Evolutionary conservation across 2,888 invertebrate genomes (phyloP).

Genomic region (Exephanes ischioxanthus): DNA sequence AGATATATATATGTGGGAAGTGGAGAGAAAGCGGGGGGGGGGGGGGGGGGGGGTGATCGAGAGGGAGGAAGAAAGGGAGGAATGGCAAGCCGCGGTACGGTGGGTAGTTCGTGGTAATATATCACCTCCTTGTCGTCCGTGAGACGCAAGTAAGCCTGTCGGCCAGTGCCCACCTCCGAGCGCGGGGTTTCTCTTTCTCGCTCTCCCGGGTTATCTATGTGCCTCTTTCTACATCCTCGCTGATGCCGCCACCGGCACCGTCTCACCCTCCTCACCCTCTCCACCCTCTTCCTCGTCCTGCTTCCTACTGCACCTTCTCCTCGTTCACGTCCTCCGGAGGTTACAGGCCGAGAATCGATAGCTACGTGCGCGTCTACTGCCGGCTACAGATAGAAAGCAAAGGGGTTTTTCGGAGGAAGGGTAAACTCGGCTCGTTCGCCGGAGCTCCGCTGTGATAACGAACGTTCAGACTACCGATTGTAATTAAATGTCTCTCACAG

Average conservation of each 20-base stretch:
- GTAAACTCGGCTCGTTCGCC: constrained; percentile 35
- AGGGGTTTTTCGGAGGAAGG: constrained; percentile 15
- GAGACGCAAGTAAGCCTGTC: constrained; percentile 83
- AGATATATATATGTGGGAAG: constrained; percentile 3
- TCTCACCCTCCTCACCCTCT: constrained; percentile 19
- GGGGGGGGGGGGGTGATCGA: constrained; percentile 44
- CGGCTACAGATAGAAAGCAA: constrained; percentile 48
- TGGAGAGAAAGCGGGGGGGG: constrained; percentile 40
- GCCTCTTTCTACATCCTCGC: constrained; percentile 59
- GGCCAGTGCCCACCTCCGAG: constrained; percentile 77
- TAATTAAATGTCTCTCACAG: constrained; percentile 50
- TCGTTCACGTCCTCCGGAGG: constrained; percentile 66
- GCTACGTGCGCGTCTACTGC: constrained; percentile 57
- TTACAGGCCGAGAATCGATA: constrained; percentile 78
- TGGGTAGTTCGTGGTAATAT: constrained; percentile 82
- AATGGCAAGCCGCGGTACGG: constrained; percentile 63
- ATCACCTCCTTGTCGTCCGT: constrained; percentile 84
- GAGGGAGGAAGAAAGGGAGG: constrained; percentile 50
- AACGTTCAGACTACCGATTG: constrained; percentile 42
- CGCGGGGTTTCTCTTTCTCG: constrained; percentile 61
- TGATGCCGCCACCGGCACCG: constrained; percentile 37
- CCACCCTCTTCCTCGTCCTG: constrained; percentile 47
- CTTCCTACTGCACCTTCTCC: constrained; percentile 47
- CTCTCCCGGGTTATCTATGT: constrained; percentile 66
- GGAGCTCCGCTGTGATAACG: constrained; percentile 49